Evolutionary conservation across 2,113 vertebrate species (phyloP).

Genomic region (Halichoerus grypus): DNA sequence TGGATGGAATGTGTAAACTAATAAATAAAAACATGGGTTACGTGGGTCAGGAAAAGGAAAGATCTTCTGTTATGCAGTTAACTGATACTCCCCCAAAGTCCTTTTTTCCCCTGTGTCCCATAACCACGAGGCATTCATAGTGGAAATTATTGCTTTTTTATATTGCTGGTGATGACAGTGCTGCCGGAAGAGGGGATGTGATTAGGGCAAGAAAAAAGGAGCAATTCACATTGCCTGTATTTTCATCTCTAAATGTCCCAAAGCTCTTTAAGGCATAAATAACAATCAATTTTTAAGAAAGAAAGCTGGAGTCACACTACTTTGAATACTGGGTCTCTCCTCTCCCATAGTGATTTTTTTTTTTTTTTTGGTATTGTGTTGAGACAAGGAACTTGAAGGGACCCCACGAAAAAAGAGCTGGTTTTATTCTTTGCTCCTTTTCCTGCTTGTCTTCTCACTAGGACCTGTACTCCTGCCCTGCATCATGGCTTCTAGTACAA

Average conservation of each 20-base stretch:
- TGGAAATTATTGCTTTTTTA: not conserved
- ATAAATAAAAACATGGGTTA: not conserved
- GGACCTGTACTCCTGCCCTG: not conserved
- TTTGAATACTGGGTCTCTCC: not conserved
- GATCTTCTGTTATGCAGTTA: not conserved
- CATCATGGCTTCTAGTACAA: not conserved
- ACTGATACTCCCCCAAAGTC: not conserved
- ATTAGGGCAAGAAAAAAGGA: not conserved
- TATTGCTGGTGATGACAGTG: not conserved
- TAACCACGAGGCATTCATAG: not conserved
- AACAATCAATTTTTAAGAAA: constrained; percentile 21
- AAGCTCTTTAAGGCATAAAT: not conserved
- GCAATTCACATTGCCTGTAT: not conserved
- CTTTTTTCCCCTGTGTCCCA: not conserved
- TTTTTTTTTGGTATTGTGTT: not conserved
- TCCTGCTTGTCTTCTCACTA: not conserved
- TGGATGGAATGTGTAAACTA: not conserved
- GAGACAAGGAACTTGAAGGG: not conserved
- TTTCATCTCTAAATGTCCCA: constrained; percentile 3
- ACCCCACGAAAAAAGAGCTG: not conserved
- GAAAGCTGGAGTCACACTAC: constrained; percentile 18
- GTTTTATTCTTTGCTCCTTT: not conserved
- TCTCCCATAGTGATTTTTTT: constrained; percentile 5
- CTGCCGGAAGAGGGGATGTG: not conserved
- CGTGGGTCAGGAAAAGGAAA: not conserved